These are phyloP conservation scores for Osmerus eperlanus DNA, from an alignment of 2,113 vertebrate species.

Conservation along the genomic window DNA sequence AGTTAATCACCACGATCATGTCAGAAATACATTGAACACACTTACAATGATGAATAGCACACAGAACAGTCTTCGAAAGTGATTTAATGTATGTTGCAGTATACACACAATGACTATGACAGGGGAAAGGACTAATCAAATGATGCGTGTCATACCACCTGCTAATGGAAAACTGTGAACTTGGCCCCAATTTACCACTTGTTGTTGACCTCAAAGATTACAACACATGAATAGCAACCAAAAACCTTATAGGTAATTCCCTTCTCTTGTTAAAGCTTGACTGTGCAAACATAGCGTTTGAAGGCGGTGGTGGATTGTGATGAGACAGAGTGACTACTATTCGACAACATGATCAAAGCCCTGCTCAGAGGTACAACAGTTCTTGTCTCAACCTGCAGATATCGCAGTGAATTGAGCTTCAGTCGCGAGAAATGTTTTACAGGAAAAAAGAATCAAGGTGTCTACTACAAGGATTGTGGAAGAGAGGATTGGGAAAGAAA, in stretches of 20 bases:
- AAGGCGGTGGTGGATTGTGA: neutral
- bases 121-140: too few species aligned
- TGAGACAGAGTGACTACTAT: slow-evolving; percentile 33
- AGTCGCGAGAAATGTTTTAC: slow-evolving; percentile 20
- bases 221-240: too few species aligned
- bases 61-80: too few species aligned
- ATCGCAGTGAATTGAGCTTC: slow-evolving; percentile 39
- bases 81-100: too few species aligned
- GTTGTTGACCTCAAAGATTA: too few species aligned
- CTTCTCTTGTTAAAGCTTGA: slow-evolving; percentile 10
- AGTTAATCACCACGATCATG: too few species aligned
- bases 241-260: neutral
- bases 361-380: slow-evolving; percentile 10
- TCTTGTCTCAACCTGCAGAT: slow-evolving; percentile 48
- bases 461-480: slow-evolving; percentile 21
- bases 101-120: too few species aligned
- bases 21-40: too few species aligned
- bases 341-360: slow-evolving; percentile 54
- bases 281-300: neutral
- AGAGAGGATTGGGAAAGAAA: neutral
- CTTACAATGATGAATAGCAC: too few species aligned
- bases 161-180: too few species aligned
- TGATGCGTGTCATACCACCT: too few species aligned
- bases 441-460: neutral
- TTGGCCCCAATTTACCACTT: too few species aligned